Percentiles rank a stretch among this genome's conserved stretches.
Evolutionary conservation across 2,797 vertebrate species (phyloP).

Genomic region (Sebastes kiyomatsui): DNA sequence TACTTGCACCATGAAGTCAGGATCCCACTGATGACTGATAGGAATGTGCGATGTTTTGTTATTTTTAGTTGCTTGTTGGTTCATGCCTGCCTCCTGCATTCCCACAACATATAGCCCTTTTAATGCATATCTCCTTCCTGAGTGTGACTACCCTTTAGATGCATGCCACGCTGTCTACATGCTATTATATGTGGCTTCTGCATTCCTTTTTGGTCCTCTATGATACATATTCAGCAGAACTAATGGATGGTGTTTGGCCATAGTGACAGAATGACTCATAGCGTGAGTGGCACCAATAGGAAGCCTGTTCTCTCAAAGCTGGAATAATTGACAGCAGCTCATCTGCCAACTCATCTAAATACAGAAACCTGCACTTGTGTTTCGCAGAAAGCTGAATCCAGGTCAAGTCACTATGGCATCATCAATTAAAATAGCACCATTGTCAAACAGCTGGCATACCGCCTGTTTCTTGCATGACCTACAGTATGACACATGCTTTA

Average conservation of each 20-base stretch:
- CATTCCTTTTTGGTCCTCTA: slow-evolving; percentile 15
- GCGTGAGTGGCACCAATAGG: slow-evolving; percentile 29
- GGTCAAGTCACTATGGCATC: slow-evolving; percentile 44
- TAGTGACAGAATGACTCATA: slow-evolving; percentile 46
- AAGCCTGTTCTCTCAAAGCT: slow-evolving; percentile 29
- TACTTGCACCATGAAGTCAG: background rate
- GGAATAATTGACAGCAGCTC: slow-evolving; percentile 42
- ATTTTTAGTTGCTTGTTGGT: slow-evolving; percentile 19
- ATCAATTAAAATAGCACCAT: slow-evolving; percentile 49
- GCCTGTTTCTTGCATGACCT: slow-evolving; percentile 9
- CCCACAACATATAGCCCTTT: background rate
- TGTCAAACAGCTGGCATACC: slow-evolving; percentile 16
- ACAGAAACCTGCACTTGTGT: slow-evolving; percentile 45
- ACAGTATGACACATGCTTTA: background rate
- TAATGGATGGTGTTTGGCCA: slow-evolving; percentile 36
- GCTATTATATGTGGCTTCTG: background rate
- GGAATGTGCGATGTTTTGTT: slow-evolving; percentile 8
- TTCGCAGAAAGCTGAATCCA: slow-evolving; percentile 46
- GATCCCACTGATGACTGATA: slow-evolving; percentile 9
- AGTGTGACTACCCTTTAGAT: background rate
- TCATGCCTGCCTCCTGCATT: slow-evolving; percentile 12
- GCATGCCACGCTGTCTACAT: background rate
- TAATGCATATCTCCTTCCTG: background rate
- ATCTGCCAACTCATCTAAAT: slow-evolving; percentile 55
- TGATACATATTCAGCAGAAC: slow-evolving; percentile 24